A percentile compares a stretch with the other conserved stretches of the same genome.
These are phyloP conservation scores for Teleiodes luculella DNA, from an alignment of 2,888 invertebrate genomes.

Conservation along the genomic window DNA sequence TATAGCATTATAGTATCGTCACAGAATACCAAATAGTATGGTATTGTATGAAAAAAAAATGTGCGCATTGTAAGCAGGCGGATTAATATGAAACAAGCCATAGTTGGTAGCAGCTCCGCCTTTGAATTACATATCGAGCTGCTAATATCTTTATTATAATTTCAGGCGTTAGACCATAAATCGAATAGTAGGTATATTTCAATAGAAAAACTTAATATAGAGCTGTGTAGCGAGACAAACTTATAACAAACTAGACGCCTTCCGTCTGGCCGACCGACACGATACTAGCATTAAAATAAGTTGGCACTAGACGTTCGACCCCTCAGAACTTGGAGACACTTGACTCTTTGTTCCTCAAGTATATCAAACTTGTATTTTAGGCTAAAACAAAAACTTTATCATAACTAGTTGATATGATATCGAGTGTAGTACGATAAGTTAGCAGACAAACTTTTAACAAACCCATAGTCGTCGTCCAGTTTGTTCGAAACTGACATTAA, in stretches of 20 bases:
- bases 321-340: slow-evolving; percentile 29
- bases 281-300: slow-evolving; percentile 42
- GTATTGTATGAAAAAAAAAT: too few species aligned
- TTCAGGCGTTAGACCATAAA: too few species aligned
- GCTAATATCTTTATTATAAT: too few species aligned
- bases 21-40: too few species aligned
- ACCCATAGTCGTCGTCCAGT: slow-evolving; percentile 32
- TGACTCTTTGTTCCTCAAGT: slow-evolving; percentile 17
- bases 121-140: too few species aligned
- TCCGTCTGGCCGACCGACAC: slow-evolving; percentile 30
- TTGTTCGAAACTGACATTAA: slow-evolving; percentile 34
- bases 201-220: neutral
- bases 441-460: slow-evolving; percentile 35
- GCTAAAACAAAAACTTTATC: neutral
- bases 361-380: neutral
- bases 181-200: too few species aligned
- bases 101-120: too few species aligned
- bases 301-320: slow-evolving; percentile 26
- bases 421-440: neutral
- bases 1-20: too few species aligned
- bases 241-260: slow-evolving; percentile 37
- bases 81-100: too few species aligned
- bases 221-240: slow-evolving; percentile 24
- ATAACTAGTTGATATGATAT: too few species aligned
- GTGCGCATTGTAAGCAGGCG: too few species aligned